These are phyloP conservation scores for Erynnis tages DNA, from an alignment of 2,888 invertebrate genomes.

Conservation along the genomic window DNA sequence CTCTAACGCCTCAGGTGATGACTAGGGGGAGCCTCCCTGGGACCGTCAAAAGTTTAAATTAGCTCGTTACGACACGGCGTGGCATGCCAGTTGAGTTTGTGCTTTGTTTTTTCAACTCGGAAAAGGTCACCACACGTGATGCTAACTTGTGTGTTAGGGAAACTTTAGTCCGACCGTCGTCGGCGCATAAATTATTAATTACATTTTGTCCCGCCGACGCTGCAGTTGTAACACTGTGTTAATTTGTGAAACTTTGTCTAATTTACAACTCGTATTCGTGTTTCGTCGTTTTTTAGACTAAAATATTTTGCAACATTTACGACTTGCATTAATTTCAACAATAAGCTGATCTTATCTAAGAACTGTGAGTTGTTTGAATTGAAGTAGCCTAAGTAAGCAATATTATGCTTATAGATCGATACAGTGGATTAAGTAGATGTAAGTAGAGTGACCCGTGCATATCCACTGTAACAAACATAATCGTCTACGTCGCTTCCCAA, in stretches of 20 bases:
- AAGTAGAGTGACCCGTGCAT: too few relatives aligned
- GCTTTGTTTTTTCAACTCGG: slow-evolving; percentile 71
- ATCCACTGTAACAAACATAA: too few relatives aligned
- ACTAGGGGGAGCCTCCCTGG: slow-evolving; percentile 40
- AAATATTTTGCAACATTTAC: too few relatives aligned
- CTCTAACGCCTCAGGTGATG: slow-evolving; percentile 70
- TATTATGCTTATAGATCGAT: too few relatives aligned
- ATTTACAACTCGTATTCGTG: slow-evolving; percentile 26
- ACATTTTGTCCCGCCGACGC: slow-evolving; percentile 40
- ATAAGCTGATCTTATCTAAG: too few relatives aligned
- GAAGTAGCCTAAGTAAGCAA: too few relatives aligned
- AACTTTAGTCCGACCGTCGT: slow-evolving; percentile 52
- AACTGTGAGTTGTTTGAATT: too few relatives aligned
- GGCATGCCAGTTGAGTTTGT: slow-evolving; percentile 64
- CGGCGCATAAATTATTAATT: slow-evolving; percentile 69
- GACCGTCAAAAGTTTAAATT: slow-evolving; percentile 80
- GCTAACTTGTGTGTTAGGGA: slow-evolving; percentile 59
- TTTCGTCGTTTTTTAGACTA: too few relatives aligned
- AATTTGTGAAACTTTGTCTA: slow-evolving; percentile 42
- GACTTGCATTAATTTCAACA: too few relatives aligned
- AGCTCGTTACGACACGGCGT: slow-evolving; percentile 76
- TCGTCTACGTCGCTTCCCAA: too few relatives aligned
- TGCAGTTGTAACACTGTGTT: slow-evolving; percentile 35
- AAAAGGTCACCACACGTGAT: slow-evolving; percentile 58
- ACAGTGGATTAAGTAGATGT: too few relatives aligned